Evolutionary conservation across 1,140 invertebrate species (phyloP).

Genomic region (Semibalanus balanoides): DNA sequence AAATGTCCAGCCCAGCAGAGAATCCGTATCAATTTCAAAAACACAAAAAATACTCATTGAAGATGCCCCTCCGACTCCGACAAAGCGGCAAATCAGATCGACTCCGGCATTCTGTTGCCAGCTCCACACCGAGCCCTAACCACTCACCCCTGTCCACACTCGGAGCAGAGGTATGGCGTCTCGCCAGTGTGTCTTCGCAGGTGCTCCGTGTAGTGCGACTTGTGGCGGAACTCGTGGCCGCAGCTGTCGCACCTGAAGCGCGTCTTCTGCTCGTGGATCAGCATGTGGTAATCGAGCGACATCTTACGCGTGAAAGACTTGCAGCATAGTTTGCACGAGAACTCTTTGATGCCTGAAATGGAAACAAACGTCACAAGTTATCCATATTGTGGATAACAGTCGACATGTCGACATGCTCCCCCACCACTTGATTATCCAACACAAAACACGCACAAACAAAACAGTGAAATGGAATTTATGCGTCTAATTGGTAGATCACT

Average conservation of each 20-base stretch:
- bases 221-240: slow-evolving; percentile 47
- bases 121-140: slow-evolving; percentile 11
- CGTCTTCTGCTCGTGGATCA: slow-evolving; percentile 49
- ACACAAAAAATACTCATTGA: no score
- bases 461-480: no score
- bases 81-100: no score
- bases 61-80: neutral
- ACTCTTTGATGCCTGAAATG: slow-evolving; percentile 44
- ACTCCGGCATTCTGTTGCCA: neutral
- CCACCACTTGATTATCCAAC: no score
- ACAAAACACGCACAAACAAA: no score
- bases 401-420: no score
- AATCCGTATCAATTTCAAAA: no score
- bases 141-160: slow-evolving; percentile 40
- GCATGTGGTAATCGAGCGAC: slow-evolving; percentile 50
- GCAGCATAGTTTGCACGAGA: slow-evolving; percentile 44
- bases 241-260: slow-evolving; percentile 48
- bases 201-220: slow-evolving; percentile 51
- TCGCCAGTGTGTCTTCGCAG: slow-evolving; percentile 47
- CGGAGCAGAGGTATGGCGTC: slow-evolving; percentile 47
- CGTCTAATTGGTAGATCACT: no score
- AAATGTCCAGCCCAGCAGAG: no score
- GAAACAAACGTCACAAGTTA: no score
- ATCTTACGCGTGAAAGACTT: slow-evolving; percentile 49
- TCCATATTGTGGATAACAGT: no score